These are phyloP conservation scores for Halictus rubicundus DNA, from an alignment of 1,140 invertebrate genomes.

Conservation along the genomic window DNA sequence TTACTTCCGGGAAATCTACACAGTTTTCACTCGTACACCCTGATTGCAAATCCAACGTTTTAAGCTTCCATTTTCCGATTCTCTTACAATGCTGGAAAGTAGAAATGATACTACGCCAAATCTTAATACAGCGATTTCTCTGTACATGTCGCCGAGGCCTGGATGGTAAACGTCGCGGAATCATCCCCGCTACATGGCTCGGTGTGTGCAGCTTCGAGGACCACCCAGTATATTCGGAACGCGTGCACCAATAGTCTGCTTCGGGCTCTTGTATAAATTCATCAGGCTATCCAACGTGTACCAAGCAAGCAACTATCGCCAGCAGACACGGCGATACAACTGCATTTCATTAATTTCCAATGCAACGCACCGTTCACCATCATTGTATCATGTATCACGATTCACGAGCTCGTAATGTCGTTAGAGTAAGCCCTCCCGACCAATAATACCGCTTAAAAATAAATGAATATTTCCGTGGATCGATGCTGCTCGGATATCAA, in stretches of 20 bases:
- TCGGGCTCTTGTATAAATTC: neutral
- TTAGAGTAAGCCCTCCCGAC: neutral
- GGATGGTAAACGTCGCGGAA: too few species aligned
- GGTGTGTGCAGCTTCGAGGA: neutral
- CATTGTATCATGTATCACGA: neutral
- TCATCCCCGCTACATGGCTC: too few species aligned
- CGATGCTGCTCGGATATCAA: neutral
- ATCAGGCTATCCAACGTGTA: neutral
- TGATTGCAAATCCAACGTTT: too few species aligned
- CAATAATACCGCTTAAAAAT: neutral
- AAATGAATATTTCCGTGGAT: neutral
- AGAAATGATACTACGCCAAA: too few species aligned
- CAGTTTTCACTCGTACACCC: neutral
- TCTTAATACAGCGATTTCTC: too few species aligned
- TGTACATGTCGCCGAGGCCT: too few species aligned
- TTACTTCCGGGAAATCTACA: neutral
- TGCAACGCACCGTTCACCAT: neutral
- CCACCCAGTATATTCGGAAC: neutral
- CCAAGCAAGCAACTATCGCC: neutral
- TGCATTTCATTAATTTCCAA: constrained; percentile 3
- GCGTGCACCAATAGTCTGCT: neutral
- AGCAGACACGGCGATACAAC: neutral
- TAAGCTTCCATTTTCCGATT: too few species aligned
- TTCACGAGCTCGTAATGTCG: neutral
- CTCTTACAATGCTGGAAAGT: too few species aligned